Conservation (phyloP, 2,888 invertebrate species). For the Drosophila ustulata region DNA sequence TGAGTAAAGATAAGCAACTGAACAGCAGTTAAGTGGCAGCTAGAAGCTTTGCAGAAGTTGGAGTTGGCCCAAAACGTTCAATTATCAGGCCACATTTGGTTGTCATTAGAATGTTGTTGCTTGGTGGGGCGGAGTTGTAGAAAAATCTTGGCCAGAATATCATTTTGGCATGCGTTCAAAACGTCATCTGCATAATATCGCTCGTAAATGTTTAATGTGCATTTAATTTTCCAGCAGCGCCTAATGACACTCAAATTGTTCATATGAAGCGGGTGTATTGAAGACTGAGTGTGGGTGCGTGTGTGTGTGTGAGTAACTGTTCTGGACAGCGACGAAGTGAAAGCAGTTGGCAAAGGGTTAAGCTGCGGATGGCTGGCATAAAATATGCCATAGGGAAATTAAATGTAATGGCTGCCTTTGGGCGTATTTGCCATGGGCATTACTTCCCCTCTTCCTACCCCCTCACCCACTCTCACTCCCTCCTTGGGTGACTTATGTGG, state of each 20-base stretch:
- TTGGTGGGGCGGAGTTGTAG: conserved; percentile 8
- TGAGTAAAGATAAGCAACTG: conserved; percentile 26
- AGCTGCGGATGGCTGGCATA: conserved; percentile 35
- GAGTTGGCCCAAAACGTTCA: conserved; percentile 7
- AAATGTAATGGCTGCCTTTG: conserved; percentile 39
- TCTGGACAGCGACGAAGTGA: conserved; percentile 23
- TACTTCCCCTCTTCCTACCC: neutral
- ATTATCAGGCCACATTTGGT: conserved; percentile 36
- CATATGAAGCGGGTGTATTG: neutral
- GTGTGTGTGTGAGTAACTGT: conserved; percentile 8
- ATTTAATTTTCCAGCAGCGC: conserved; percentile 40
- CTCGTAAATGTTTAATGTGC: conserved; percentile 54
- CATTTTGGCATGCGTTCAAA: conserved; percentile 14
- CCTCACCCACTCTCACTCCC: neutral
- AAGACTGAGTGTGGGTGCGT: conserved; percentile 2
- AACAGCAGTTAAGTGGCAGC: conserved; percentile 11
- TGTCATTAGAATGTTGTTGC: conserved; percentile 38
- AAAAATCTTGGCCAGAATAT: conserved; percentile 22
- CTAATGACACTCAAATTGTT: conserved; percentile 43
- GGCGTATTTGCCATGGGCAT: conserved; percentile 28
- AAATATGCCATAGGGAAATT: conserved; percentile 61
- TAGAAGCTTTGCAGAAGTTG: too few species aligned
- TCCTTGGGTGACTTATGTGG: conserved; percentile 3
- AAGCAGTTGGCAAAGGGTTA: conserved; percentile 34
- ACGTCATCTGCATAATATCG: conserved; percentile 14